A percentile compares a stretch with the other conserved stretches of the same genome.
Evolutionary conservation across 2,888 invertebrate species (phyloP).

Genomic region (Acanthosepion lycidas): DNA sequence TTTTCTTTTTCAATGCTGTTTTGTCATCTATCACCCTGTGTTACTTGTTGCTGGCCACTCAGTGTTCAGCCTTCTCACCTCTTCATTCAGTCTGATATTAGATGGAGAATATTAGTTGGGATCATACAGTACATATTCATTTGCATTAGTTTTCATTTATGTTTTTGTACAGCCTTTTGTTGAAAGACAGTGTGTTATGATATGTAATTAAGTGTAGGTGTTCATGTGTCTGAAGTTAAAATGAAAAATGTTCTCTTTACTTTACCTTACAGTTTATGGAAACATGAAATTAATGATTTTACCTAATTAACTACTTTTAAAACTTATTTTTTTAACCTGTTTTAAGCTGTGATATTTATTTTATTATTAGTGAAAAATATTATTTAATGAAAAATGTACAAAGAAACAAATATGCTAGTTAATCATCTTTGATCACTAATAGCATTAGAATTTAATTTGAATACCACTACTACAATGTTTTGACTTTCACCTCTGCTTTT

Average conservation of each 20-base stretch:
- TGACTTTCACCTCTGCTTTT: too few species aligned
- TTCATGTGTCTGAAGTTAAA: not conserved
- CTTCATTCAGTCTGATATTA: not conserved
- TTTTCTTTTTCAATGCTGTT: not conserved
- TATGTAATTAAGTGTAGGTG: not conserved
- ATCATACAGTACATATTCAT: not conserved
- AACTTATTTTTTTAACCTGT: not conserved
- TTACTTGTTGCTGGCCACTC: not conserved
- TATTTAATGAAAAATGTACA: too few species aligned
- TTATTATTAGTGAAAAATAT: not conserved
- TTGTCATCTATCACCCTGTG: conserved; percentile 4
- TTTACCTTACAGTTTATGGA: not conserved
- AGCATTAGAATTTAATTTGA: too few species aligned
- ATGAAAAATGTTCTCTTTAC: conserved; percentile 20
- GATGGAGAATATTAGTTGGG: conserved; percentile 4
- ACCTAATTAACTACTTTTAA: not conserved
- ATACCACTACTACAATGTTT: too few species aligned
- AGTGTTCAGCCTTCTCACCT: not conserved
- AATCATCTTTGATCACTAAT: too few species aligned
- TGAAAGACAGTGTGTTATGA: too few species aligned
- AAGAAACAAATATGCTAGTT: too few species aligned
- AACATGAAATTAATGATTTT: not conserved
- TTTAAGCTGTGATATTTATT: not conserved
- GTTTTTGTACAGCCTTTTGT: not conserved
- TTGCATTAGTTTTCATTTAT: not conserved